A percentile compares a stretch with the other conserved stretches of the same genome.
Conservation (phyloP, 2,797 vertebrate species). For the Takifugu rubripes region DNA sequence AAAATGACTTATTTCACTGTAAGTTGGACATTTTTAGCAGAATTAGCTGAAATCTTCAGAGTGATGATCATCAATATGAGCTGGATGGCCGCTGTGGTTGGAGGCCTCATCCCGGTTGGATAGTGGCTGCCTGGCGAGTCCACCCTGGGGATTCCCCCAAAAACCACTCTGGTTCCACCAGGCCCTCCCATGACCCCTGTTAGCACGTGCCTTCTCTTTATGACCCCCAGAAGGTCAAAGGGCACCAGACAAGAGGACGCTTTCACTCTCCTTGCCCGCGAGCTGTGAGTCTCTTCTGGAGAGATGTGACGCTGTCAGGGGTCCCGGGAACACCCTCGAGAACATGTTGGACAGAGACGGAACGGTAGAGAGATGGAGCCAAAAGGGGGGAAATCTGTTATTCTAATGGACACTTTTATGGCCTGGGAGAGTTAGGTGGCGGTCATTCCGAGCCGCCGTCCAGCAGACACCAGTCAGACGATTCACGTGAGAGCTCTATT, state of each 20-base stretch:
- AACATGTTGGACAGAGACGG: background rate
- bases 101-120: constrained; percentile 35
- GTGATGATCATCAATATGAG: background rate
- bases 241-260: constrained; percentile 35
- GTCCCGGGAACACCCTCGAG: constrained; percentile 33
- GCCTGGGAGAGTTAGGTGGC: constrained; percentile 44
- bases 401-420: constrained; percentile 72
- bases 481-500: constrained; percentile 44
- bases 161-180: constrained; percentile 42
- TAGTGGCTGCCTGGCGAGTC: constrained; percentile 24
- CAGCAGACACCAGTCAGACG: constrained; percentile 47
- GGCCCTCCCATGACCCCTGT: constrained; percentile 56
- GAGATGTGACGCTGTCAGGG: constrained; percentile 11
- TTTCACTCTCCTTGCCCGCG: constrained; percentile 40
- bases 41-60: background rate
- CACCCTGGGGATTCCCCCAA: constrained; percentile 31
- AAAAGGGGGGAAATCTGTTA: constrained; percentile 51
- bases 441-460: constrained; percentile 32
- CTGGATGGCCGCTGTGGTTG: constrained; percentile 19
- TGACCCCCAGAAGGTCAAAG: constrained; percentile 57
- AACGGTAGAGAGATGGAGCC: constrained; percentile 15
- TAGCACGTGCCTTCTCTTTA: constrained; percentile 52
- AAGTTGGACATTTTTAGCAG: background rate
- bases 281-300: constrained; percentile 28
- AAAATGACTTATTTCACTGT: background rate